Conservation (phyloP, 1,140 invertebrate species). For the Drosophila carrolli region DNA sequence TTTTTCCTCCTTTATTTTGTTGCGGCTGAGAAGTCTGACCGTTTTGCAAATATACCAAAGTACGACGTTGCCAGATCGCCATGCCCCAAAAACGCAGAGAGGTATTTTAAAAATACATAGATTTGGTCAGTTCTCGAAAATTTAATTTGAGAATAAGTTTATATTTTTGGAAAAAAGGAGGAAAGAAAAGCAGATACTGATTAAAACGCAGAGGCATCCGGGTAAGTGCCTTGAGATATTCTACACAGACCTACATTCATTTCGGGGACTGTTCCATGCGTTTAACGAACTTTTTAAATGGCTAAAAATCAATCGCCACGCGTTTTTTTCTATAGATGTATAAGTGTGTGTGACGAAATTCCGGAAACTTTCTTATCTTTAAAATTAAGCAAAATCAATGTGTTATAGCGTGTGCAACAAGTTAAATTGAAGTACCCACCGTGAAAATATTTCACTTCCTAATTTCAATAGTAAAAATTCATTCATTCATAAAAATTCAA, state of each 20-base stretch:
- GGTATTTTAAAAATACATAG: neutral
- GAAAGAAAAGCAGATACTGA: constrained; percentile 69
- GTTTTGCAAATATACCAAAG: neutral
- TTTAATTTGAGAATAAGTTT: constrained; percentile 57
- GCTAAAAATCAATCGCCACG: constrained; percentile 62
- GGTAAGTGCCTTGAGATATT: constrained; percentile 56
- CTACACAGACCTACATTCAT: constrained; percentile 4
- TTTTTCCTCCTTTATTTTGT: constrained; percentile 33
- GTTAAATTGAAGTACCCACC: neutral
- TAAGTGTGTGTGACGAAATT: constrained; percentile 60
- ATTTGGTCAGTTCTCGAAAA: constrained; percentile 22
- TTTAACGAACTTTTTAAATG: constrained; percentile 45
- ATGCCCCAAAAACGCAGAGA: neutral
- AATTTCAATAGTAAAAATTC: neutral
- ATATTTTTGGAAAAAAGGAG: constrained; percentile 64
- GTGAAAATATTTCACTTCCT: neutral
- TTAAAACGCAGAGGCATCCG: constrained; percentile 76
- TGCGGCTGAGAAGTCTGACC: constrained; percentile 9
- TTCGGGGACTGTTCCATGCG: constrained; percentile 36
- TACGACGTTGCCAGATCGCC: neutral
- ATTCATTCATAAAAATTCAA: neutral
- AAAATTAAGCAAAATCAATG: neutral
- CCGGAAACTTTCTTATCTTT: constrained; percentile 7
- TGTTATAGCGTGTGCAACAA: neutral
- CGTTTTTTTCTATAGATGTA: constrained; percentile 57